A percentile compares a stretch with the other conserved stretches of the same genome.
Conservation (phyloP, 1,140 invertebrate genomes). For the Cataglyphis hispanica region DNA sequence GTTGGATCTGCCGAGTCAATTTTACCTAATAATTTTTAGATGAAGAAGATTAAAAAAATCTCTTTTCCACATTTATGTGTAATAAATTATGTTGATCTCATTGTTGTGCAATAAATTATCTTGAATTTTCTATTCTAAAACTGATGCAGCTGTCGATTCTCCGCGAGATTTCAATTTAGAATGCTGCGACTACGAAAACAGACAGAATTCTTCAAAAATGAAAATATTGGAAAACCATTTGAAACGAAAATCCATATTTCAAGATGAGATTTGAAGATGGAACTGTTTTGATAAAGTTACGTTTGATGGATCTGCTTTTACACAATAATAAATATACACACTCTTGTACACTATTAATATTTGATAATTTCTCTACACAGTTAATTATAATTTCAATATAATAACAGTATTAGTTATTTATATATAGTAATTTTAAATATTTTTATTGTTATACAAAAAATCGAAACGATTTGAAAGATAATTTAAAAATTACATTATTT, state of each 20-base stretch:
- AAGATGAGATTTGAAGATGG: slow-evolving; percentile 36
- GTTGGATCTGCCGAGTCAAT: neutral
- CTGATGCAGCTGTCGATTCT: slow-evolving; percentile 28
- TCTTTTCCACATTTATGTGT: neutral
- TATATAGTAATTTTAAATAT: no score
- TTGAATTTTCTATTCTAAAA: slow-evolving; percentile 22
- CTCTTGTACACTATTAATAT: slow-evolving; percentile 7
- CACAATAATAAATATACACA: slow-evolving; percentile 5
- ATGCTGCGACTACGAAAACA: slow-evolving; percentile 29
- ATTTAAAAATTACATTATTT: neutral
- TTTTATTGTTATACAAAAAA: no score
- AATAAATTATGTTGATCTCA: slow-evolving; percentile 5
- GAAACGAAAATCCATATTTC: slow-evolving; percentile 34
- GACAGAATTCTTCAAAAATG: slow-evolving; percentile 54
- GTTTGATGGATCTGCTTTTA: slow-evolving; percentile 46
- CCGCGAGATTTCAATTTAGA: slow-evolving; percentile 33
- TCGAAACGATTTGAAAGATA: no score
- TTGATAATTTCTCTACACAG: neutral
- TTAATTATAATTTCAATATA: neutral
- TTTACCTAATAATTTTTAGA: neutral
- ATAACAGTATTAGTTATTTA: neutral
- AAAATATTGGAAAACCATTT: slow-evolving; percentile 65
- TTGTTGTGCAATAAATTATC: neutral
- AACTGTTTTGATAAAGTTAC: slow-evolving; percentile 54
- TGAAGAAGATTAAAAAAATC: neutral